A percentile compares a stretch with the other conserved stretches of the same genome.
Conservation (phyloP, 2,888 invertebrate species). For the Rhagium mordax region DNA sequence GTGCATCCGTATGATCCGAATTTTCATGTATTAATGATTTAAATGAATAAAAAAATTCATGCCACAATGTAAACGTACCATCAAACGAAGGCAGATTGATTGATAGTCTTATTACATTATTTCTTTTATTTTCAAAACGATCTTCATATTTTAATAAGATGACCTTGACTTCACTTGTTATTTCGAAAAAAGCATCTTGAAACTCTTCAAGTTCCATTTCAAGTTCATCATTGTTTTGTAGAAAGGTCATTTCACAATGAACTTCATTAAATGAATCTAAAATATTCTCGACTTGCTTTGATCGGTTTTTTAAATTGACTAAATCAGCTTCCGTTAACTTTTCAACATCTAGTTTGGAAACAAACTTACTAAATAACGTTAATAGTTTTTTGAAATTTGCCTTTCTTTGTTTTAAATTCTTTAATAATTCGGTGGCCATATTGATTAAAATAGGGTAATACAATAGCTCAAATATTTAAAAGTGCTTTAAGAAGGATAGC, state of each 20-base stretch:
- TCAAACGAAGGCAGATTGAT: slow-evolving; percentile 6
- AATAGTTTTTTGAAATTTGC: slow-evolving; percentile 9
- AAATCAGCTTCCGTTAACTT: neutral
- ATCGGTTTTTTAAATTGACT: neutral
- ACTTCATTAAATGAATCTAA: neutral
- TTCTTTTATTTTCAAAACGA: neutral
- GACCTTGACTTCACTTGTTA: neutral
- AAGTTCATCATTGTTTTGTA: neutral
- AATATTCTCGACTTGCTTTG: neutral
- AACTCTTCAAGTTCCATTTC: neutral
- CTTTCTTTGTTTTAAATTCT: neutral
- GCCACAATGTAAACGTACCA: neutral
- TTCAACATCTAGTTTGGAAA: neutral
- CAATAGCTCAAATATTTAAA: too few relatives aligned
- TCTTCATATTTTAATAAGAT: neutral
- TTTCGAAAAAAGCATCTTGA: slow-evolving; percentile 1
- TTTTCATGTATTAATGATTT: slow-evolving; percentile 7
- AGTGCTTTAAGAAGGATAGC: too few relatives aligned
- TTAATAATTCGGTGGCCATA: neutral
- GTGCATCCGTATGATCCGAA: neutral
- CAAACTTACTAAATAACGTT: neutral
- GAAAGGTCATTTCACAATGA: neutral
- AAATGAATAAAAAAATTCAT: slow-evolving; percentile 5
- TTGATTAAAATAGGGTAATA: too few relatives aligned
- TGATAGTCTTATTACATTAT: neutral